Base-by-base conservation (phyloP, 1,140 invertebrate species). In the Drosophila arawakana region DNA sequence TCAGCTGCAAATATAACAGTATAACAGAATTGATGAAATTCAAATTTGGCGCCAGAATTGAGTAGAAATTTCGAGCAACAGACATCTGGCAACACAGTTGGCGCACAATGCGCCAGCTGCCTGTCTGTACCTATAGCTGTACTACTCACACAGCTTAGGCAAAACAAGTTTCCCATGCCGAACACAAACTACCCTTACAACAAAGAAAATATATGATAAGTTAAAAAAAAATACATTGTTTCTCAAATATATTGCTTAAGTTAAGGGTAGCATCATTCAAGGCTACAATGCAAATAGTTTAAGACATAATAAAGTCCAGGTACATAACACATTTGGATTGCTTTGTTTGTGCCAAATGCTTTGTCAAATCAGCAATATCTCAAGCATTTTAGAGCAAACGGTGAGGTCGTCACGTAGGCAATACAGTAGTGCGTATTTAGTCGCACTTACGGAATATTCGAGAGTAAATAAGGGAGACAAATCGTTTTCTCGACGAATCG, bases 401-500 rank as follows among this genome's bases (percentile, higher is more conserved):
- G 34, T 15, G 35, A 58, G 18, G 35, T 18, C 52, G 54, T 66
- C 74, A 81, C 78, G 81, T 78, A 85, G 37, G 4, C 61, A 50
- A 2, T 10, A 10, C 7, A 37, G 41, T 49, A 57, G 21, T 47
- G 54, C 15, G 34, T 65, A 54, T 52, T 62, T 71, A 46, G 60
- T 67, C 71, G 57, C 78, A 69, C 72, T 3, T 10, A 25, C 39
- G 18, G 37, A 43, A 60, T 50, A 8, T 72, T 68, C 49, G 18
- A 50, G 8, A 18, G 18, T 5, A 63, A 41, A 58, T 34, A 70
- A 52, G 54, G 59, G 21, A 52, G 39, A 49, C 76, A 61, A 54
- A 55, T 9, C 47, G 49, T 50, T 35, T 85, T 81, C 81, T 47
- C 44, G 81, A 86, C 69, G 13, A 43, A 35, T 70, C 66, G 21